Base-by-base conservation (phyloP, 2,888 invertebrate genomes). In the Tetropium fuscum region DNA sequence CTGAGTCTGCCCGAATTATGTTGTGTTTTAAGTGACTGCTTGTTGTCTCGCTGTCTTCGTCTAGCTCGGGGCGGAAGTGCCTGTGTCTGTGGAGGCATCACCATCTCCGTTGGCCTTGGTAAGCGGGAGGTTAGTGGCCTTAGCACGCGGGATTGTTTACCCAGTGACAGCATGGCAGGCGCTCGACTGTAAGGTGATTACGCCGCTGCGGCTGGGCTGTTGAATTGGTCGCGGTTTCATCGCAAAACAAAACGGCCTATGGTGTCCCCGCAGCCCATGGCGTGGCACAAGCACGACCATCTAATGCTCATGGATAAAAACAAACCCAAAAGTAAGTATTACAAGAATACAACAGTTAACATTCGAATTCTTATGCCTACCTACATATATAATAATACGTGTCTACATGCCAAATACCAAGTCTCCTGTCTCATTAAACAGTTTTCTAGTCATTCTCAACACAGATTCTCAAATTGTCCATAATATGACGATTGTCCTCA, bases 221-320 rank as follows among this genome's bases (percentile, higher is more conserved):
- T 53, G 30, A 55, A 58, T 56, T 55, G 60, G 64, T 60, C 63
- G 58, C 13, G 60, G 63, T 54, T 58, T 32, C 47, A 49, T 47
- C 43, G 48, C 13, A 48, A 56, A 57, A 44, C 25, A 58, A 58
- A 41, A 49, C 59, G 53, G 58, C 71, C 64, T 67, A 74, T 75
- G 73, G 74, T 73, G 66, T 75, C 74, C 71, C 73, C 73, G 73
- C 85, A 86, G 84, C 86, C 86, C 83, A 88, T 88, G 88, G 88
- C 88, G 85, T 89, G 89, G 89, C 89, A 89, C 81, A 88, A 89
- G 83, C 89, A 90, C 84, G 88, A 89, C 83, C 89, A 89, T 83
- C 86, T 88, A 83, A 86, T 89, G 87, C 87, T 88, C 79, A 87
- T 89, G 87, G 89, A 89, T 81, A 88, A 88, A 84, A 86, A 85